These are phyloP conservation scores for Drosophila trichaetosa DNA, from an alignment of 2,888 invertebrate species.

Conservation along the genomic window DNA sequence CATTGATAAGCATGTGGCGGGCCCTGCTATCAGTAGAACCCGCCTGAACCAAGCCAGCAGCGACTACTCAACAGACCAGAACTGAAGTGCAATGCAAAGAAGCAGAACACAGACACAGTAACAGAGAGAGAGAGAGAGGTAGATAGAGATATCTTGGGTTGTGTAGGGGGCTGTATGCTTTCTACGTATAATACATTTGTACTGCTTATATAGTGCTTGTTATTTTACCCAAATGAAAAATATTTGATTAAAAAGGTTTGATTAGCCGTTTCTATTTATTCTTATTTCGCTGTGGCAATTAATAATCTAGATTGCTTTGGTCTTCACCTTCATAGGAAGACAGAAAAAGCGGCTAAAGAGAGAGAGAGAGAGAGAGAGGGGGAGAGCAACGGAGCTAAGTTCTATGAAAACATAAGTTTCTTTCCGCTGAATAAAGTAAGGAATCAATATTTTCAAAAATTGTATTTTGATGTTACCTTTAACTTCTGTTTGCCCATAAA, in stretches of 20 bases:
- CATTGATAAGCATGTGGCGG: constrained; percentile 33
- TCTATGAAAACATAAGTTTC: background rate
- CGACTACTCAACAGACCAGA: constrained; percentile 7
- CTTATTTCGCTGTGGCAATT: background rate
- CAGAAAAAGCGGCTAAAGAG: background rate
- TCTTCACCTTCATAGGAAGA: background rate
- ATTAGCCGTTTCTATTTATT: constrained; percentile 25
- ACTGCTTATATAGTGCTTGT: constrained; percentile 28
- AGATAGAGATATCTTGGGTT: background rate
- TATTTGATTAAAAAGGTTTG: constrained; percentile 47
- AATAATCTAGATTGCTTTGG: background rate
- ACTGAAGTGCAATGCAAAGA: constrained; percentile 32
- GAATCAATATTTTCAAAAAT: background rate
- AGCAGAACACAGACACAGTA: background rate
- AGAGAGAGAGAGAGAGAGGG: background rate
- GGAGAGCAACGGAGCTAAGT: background rate
- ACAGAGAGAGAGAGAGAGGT: background rate
- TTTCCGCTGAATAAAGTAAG: constrained; percentile 1
- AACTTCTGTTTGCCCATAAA: background rate
- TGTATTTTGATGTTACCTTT: background rate
- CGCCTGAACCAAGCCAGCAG: constrained; percentile 14
- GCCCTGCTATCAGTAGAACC: constrained; percentile 30
- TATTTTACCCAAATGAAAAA: constrained; percentile 39
- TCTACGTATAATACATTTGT: constrained; percentile 29
- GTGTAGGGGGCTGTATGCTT: background rate